phyloP scores from a whole-genome alignment of 2,113 vertebrate species.

The Condylura cristata region DNA sequence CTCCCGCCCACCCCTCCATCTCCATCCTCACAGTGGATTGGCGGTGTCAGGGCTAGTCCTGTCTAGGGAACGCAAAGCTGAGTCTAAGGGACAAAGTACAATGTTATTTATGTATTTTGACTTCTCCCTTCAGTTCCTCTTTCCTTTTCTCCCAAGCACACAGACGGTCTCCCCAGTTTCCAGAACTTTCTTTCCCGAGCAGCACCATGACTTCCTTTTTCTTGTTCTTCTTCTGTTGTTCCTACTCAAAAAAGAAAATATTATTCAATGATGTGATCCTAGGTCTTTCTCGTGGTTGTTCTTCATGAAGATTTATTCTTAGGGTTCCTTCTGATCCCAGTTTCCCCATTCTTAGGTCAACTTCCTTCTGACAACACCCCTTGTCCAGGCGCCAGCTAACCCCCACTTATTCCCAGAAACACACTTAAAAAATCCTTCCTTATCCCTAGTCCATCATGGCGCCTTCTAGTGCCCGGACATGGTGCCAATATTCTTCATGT shows the following conservation, averaged over 20 bases:
- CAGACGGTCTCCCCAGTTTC: not conserved
- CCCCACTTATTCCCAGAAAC: constrained; percentile 24
- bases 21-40: not conserved
- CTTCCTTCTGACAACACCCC: not conserved
- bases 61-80: not conserved
- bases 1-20: not conserved
- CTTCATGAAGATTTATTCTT: not conserved
- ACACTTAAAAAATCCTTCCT: not conserved
- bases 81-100: not conserved
- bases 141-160: not conserved
- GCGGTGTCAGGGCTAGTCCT: not conserved
- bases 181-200: not conserved
- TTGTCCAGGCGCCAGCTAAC: not conserved
- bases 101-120: not conserved
- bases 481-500: not conserved
- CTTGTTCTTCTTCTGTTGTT: not conserved
- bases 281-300: not conserved
- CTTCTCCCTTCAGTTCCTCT: not conserved
- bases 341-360: not conserved
- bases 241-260: not conserved
- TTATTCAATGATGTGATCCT: not conserved
- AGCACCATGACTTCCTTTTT: not conserved
- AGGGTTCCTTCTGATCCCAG: not conserved
- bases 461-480: not conserved
- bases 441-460: not conserved